These are phyloP conservation scores for Leucophenga maculata DNA, from an alignment of 2,888 invertebrate species.

Conservation along the genomic window DNA sequence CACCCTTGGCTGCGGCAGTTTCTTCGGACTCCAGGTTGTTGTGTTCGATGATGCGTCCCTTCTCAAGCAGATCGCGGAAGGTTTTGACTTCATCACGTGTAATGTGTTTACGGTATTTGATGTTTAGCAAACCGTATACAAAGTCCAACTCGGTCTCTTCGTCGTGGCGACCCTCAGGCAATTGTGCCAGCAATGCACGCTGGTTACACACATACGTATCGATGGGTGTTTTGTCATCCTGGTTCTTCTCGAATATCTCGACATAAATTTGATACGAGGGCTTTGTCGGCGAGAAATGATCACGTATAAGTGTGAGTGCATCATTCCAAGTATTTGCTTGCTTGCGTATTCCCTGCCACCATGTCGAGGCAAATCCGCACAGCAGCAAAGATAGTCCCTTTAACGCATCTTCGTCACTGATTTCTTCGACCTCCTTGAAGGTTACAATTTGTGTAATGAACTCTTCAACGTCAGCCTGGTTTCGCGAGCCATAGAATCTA, in stretches of 20 bases:
- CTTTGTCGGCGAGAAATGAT: constrained; percentile 68
- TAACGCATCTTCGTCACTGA: constrained; percentile 66
- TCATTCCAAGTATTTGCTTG: constrained; percentile 68
- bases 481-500: constrained; percentile 61
- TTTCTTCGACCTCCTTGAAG: constrained; percentile 66
- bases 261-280: constrained; percentile 68
- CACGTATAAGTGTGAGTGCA: constrained; percentile 63
- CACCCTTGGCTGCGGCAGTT: constrained; percentile 42
- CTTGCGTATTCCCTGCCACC: constrained; percentile 69
- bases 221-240: constrained; percentile 54
- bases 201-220: constrained; percentile 67
- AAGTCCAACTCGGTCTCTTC: constrained; percentile 67
- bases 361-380: constrained; percentile 62
- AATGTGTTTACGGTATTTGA: constrained; percentile 67
- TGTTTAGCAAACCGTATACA: constrained; percentile 63
- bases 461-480: constrained; percentile 67
- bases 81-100: constrained; percentile 58
- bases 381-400: constrained; percentile 66
- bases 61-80: constrained; percentile 66
- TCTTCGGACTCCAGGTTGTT: constrained; percentile 55
- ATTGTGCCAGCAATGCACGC: constrained; percentile 66
- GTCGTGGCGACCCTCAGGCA: constrained; percentile 66
- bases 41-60: constrained; percentile 66
- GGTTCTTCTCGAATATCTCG: constrained; percentile 66
- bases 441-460: constrained; percentile 63